phyloP scores from a whole-genome alignment of 2,888 invertebrate species.

The Hydroisotoma schaefferi region DNA sequence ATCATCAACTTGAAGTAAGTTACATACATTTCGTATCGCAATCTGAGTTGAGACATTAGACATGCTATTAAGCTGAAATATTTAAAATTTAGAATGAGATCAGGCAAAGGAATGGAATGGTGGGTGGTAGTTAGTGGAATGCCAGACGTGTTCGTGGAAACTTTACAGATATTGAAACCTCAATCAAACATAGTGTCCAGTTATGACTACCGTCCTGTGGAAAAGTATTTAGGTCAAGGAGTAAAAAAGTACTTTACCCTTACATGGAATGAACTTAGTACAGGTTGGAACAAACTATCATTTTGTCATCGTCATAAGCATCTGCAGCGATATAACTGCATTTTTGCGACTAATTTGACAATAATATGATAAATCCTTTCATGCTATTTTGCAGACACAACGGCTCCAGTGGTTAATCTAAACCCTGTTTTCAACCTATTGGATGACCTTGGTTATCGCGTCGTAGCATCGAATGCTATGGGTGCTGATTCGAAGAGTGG shows the following conservation, averaged over 20 bases:
- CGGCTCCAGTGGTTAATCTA: conserved; percentile 9
- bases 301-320: too few relatives aligned
- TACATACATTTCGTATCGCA: too few relatives aligned
- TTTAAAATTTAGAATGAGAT: conserved; percentile 7
- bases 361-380: background rate
- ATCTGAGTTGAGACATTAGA: too few relatives aligned
- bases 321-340: too few relatives aligned
- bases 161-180: conserved; percentile 4
- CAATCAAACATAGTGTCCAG: conserved; percentile 3
- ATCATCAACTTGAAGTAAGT: conserved; percentile 14
- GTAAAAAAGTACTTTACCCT: conserved; percentile 1
- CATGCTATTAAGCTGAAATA: too few relatives aligned
- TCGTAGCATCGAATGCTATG: conserved; percentile 6
- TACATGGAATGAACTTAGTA: conserved; percentile 12
- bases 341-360: too few relatives aligned
- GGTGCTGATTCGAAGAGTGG: conserved; percentile 12
- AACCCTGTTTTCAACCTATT: conserved; percentile 9
- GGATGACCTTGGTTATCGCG: conserved; percentile 6
- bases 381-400: conserved; percentile 5
- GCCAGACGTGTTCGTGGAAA: conserved; percentile 6
- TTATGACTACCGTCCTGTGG: conserved; percentile 8
- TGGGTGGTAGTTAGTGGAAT: conserved; percentile 7
- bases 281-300: too few relatives aligned
- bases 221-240: conserved; percentile 2
- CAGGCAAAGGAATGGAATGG: conserved; percentile 12